A percentile compares a stretch with the other conserved stretches of the same genome.
These are phyloP conservation scores for Astreopora myriophthalma DNA, from an alignment of 64 coral and sea anemone species.

Conservation along the genomic window DNA sequence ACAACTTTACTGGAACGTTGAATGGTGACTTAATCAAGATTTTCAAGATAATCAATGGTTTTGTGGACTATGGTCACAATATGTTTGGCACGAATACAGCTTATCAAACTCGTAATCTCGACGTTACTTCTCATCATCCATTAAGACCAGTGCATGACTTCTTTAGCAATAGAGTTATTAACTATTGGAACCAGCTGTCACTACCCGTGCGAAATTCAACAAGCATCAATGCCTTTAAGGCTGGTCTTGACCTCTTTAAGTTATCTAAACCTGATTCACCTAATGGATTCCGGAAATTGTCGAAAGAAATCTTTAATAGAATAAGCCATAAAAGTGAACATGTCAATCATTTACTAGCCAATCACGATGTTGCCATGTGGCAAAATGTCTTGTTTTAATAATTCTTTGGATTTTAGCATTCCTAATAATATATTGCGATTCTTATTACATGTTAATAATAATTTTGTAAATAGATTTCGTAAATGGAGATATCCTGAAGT, in stretches of 20 bases:
- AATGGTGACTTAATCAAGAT: slow-evolving; percentile 22
- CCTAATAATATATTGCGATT: not conserved
- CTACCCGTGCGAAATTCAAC: not conserved
- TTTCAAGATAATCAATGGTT: slow-evolving; percentile 24
- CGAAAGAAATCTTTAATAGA: not conserved
- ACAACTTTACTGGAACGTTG: slow-evolving; percentile 17
- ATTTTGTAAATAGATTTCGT: not conserved
- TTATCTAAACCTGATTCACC: not conserved
- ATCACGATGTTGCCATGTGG: not conserved
- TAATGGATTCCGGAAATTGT: not conserved
- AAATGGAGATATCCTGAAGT: not conserved
- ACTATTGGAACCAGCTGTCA: not conserved
- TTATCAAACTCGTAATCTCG: no score
- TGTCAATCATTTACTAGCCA: not conserved
- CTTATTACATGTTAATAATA: not conserved
- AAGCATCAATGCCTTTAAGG: not conserved
- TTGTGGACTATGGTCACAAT: slow-evolving; percentile 30
- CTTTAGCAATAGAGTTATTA: slow-evolving; percentile 2
- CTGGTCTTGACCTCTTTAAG: not conserved
- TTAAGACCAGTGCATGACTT: not conserved
- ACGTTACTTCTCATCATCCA: not conserved
- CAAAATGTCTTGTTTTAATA: slow-evolving; percentile 8
- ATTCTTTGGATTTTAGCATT: not conserved
- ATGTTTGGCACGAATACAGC: slow-evolving; percentile 18
- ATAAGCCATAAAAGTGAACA: not conserved